Percentiles rank a stretch among this genome's conserved stretches.
Conservation (phyloP, 30 jellyfish, hydroid and myxozoan species). For the Calvadosia cruxmelitensis region DNA sequence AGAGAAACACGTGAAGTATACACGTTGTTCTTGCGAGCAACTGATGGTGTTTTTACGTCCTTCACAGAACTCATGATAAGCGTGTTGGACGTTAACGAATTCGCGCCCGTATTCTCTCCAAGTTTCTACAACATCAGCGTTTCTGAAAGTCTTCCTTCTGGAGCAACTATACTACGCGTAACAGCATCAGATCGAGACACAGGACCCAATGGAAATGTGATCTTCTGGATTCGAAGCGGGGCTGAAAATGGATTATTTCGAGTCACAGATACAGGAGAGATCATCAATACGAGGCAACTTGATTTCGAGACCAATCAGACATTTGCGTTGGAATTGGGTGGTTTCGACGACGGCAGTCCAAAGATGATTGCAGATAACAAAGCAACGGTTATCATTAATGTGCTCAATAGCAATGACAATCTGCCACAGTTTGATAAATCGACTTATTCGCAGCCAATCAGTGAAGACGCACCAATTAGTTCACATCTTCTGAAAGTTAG, state of each 20-base stretch:
- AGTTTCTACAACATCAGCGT: conserved; percentile 30
- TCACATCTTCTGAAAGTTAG: conserved; percentile 12
- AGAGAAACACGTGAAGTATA: conserved; percentile 49
- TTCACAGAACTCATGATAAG: conserved; percentile 41
- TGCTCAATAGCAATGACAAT: conserved; percentile 69
- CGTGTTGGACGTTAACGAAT: conserved; percentile 60
- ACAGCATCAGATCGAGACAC: conserved; percentile 63
- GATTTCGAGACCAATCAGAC: conserved; percentile 42
- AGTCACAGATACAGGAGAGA: conserved; percentile 44
- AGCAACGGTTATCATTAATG: conserved; percentile 44
- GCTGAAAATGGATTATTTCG: conserved; percentile 43
- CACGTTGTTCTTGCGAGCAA: conserved; percentile 51
- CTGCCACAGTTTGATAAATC: conserved; percentile 44
- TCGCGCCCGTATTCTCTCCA: conserved; percentile 49
- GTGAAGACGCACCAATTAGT: conserved; percentile 35
- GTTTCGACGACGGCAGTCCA: conserved; percentile 72
- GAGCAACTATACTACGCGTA: conserved; percentile 31
- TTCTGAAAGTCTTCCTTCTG: conserved; percentile 56
- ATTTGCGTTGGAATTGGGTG: conserved; percentile 28
- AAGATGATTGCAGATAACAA: conserved; percentile 20
- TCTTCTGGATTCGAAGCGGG: conserved; percentile 39
- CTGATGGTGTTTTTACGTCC: conserved; percentile 26
- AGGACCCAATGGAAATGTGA: conserved; percentile 54
- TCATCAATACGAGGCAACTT: conserved; percentile 27
- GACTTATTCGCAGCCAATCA: conserved; percentile 18